Evolutionary conservation across 2,888 invertebrate genomes (phyloP), one percentile per base, ranked within the genome.

Genomic region (Alentia gelatinosa): DNA sequence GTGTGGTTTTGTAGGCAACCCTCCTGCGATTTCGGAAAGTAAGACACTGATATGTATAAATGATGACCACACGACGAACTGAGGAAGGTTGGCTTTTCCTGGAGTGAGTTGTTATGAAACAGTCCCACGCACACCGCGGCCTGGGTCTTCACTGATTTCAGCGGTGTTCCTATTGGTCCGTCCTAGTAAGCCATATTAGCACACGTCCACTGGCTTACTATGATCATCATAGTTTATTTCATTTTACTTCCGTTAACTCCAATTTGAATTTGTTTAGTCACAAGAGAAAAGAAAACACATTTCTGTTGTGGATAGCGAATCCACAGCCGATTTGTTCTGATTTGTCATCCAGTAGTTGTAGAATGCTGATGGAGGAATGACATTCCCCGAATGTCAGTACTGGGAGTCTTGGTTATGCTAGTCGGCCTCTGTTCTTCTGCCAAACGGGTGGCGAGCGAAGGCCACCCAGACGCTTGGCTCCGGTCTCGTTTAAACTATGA

Each of bases 41-140:
- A 86, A 86, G 86, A 86, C 86, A 86, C 86, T 86, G 86, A 86
- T 47, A 86, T 86, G 86, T 86, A 86, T 86, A 47, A 47, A 42
- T 26, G 42, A 47, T 47, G 47, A 47, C 42, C 86, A 47, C 47
- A 47, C 47, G 47, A 86, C 86, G 19, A 79, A 79, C 39, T 79
- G 39, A 79, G 39, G 12, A 79, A 79, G 19, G 39, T 15, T 39
- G 56, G 56, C 56, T n/a, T 56, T 4, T 56, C n/a, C n/a, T 56
- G 19, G 19, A 19, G 3, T 56, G n/a, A 56, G 23, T 56, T 56
- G 56, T 56, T 56, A 56, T n/a, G n/a, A n/a, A 56, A n/a, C 56
- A 56, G 56, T n/a, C 56, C 56, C 19, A 56, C 23, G 56, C n/a
- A n/a, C 19, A 56, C 56, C n/a, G 56, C n/a, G n/a, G n/a, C 56